Percentiles rank a stretch among this genome's conserved stretches.
Conservation (phyloP, 2,113 vertebrate species). For the Rhea americana region DNA sequence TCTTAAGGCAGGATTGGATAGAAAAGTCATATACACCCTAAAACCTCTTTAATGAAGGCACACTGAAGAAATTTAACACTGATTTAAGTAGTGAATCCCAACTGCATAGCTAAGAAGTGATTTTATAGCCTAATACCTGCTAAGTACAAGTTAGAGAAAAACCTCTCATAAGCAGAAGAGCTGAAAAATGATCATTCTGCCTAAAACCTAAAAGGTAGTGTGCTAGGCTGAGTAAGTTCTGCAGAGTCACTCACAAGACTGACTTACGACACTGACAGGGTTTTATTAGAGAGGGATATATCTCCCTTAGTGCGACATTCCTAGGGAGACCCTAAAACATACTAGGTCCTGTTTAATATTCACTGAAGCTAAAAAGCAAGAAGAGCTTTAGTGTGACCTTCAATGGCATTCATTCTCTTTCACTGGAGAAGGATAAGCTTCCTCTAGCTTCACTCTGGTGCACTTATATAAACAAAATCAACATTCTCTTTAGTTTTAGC, state of each 20-base stretch:
- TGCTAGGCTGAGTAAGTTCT: neutral
- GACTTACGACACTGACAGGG: neutral
- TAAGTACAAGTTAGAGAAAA: neutral
- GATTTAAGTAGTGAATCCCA: neutral
- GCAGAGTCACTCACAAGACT: neutral
- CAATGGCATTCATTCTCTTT: neutral
- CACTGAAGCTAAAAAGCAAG: slow-evolving; percentile 8
- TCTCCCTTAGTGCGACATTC: neutral
- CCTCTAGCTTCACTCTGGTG: neutral
- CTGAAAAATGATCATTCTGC: slow-evolving; percentile 26
- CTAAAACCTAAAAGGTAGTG: neutral
- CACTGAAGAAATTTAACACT: neutral
- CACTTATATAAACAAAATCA: neutral
- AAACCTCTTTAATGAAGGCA: neutral
- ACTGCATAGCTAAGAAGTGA: neutral
- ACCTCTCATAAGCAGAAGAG: neutral
- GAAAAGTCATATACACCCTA: neutral
- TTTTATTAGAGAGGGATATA: neutral
- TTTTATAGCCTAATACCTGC: neutral
- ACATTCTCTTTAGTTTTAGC: neutral
- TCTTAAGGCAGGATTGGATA: neutral
- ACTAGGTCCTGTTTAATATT: neutral
- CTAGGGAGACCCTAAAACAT: neutral
- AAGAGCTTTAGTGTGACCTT: neutral
- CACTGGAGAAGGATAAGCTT: neutral